Evolutionary conservation across 2,797 vertebrate genomes (phyloP).

Genomic region (Chaunax sp.): DNA sequence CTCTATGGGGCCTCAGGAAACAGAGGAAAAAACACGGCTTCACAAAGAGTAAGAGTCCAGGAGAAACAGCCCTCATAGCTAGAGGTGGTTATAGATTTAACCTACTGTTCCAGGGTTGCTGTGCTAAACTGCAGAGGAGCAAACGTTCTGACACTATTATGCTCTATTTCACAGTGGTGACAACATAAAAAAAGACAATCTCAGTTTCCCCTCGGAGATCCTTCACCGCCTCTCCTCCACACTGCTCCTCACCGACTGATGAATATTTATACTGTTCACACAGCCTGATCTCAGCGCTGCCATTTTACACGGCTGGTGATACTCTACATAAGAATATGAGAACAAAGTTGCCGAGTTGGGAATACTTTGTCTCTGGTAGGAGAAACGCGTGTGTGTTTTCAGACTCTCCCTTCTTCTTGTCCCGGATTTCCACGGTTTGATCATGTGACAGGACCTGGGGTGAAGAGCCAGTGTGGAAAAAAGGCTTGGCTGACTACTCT

Average conservation of each 20-base stretch:
- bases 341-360: constrained; percentile 44
- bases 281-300: constrained; percentile 60
- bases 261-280: constrained; percentile 76
- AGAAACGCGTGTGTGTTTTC: constrained; percentile 29
- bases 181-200: constrained; percentile 46
- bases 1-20: constrained; percentile 19
- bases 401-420: constrained; percentile 51
- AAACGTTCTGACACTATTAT: constrained; percentile 60
- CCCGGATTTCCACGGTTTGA: constrained; percentile 64
- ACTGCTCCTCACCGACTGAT: constrained; percentile 58
- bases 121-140: constrained; percentile 44
- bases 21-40: constrained; percentile 4
- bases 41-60: too few relatives aligned
- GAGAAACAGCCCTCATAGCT: constrained; percentile 27
- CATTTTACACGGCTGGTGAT: constrained; percentile 50
- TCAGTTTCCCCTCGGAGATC: constrained; percentile 58
- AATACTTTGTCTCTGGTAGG: constrained; percentile 40
- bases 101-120: constrained; percentile 44
- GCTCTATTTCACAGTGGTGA: constrained; percentile 30
- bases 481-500: constrained; percentile 67
- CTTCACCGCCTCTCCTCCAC: constrained; percentile 45
- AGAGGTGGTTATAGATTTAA: constrained; percentile 53
- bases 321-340: constrained; percentile 44
- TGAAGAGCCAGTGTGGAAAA: constrained; percentile 65
- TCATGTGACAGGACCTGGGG: constrained; percentile 53